These are phyloP conservation scores for Pseudolaguvia tuberculata DNA, from an alignment of 2,113 vertebrate genomes.

Conservation along the genomic window DNA sequence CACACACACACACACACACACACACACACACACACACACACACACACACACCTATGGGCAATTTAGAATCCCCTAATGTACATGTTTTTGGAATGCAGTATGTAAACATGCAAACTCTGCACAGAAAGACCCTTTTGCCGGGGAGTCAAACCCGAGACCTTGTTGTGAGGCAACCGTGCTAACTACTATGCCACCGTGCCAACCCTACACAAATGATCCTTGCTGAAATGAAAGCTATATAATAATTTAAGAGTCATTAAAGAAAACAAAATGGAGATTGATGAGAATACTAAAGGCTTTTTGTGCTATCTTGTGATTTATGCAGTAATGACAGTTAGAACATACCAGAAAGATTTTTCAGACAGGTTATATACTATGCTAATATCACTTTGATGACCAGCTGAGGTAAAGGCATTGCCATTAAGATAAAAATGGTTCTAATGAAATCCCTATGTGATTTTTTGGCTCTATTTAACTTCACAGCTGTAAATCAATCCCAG, in stretches of 20 bases:
- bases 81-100: no score
- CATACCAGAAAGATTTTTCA: slow-evolving; percentile 17
- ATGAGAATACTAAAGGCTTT: background rate
- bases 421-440: slow-evolving; percentile 27
- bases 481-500: slow-evolving; percentile 21
- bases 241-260: background rate
- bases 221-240: background rate
- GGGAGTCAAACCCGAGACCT: no score
- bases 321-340: slow-evolving; percentile 20
- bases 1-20: no score
- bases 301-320: slow-evolving; percentile 3
- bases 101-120: no score
- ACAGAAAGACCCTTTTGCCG: no score
- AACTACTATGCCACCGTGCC: no score
- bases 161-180: no score
- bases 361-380: slow-evolving; percentile 26
- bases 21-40: no score
- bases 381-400: slow-evolving; percentile 8
- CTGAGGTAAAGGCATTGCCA: slow-evolving; percentile 26
- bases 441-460: slow-evolving; percentile 32
- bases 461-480: slow-evolving; percentile 5
- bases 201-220: background rate
- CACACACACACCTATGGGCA: no score
- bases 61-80: no score
- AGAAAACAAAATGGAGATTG: background rate